A percentile compares a stretch with the other conserved stretches of the same genome.
phyloP scores from a whole-genome alignment of 2,888 invertebrate genomes.

The Rhynchonema sp. region DNA sequence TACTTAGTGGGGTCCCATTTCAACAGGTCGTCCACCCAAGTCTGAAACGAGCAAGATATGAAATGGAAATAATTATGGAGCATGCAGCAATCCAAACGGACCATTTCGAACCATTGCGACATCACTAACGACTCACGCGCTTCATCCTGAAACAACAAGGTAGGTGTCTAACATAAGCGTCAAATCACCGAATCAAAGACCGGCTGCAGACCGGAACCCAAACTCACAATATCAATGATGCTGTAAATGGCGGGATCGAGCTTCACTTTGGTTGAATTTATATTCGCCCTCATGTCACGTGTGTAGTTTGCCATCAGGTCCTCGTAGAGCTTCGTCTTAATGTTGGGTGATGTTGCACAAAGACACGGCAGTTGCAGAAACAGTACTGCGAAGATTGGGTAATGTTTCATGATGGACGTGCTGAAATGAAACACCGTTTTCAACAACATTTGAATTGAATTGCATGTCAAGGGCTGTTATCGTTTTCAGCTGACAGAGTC shows the following conservation, averaged over 20 bases:
- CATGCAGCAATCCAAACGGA: no score
- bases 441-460: no score
- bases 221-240: background rate
- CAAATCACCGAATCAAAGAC: background rate
- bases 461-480: no score
- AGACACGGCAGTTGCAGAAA: no score
- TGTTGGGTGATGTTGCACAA: background rate
- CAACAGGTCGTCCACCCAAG: slow-evolving; percentile 48
- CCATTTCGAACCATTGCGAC: background rate
- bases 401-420: no score
- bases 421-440: no score
- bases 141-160: background rate
- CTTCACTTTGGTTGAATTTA: background rate
- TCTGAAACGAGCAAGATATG: slow-evolving; percentile 31
- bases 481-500: no score
- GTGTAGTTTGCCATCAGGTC: background rate
- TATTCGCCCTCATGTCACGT: background rate
- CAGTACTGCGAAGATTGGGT: no score
- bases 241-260: background rate
- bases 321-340: background rate
- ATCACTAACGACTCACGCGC: background rate
- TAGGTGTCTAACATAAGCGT: background rate
- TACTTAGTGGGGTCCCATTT: slow-evolving; percentile 48
- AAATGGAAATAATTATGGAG: no score
- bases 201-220: background rate